Base-by-base conservation (phyloP, 1,140 invertebrate species). In the Procambarus clarkii region DNA sequence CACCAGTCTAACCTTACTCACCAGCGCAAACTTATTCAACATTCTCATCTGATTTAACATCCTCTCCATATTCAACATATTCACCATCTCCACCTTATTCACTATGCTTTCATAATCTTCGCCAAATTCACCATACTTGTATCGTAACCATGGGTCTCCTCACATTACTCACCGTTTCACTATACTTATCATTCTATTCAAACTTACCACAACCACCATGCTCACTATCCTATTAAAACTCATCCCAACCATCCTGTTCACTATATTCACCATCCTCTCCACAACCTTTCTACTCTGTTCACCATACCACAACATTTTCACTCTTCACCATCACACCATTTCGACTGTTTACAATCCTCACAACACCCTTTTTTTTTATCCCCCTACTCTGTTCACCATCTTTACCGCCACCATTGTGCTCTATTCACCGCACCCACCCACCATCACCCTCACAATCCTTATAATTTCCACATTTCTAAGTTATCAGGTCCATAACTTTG, bases 401-500 rank as follows among this genome's bases (percentile, higher is more conserved):
- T 15, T 21, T 15, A 64, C 60, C 60, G 3, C 15, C 54, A 58
- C 7, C 54, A 58, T 13, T 34, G 34, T 54, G 50, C 11, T 11
- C 5, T 21, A 64, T 64, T 21, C 60, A 18, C 60, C 3, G 18
- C 60, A 13, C 60, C 15, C 60, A 64, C 24, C 50, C 80, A 82
- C 48, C 54, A 58, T 48, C n/a, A 82, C 50, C 80, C 54, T 34
- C 50, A 82, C 54, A 15, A 64, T 64, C 4, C 60, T 64, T 15
- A 64, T 82, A 82, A 60, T 54, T 82, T 82, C 45, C 80, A 60
- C 80, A 82, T 82, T 60, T 44, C 58, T 60, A 34, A 64, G n/a
- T 82, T 82, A 82, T 82, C 80, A 60, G 80, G n/a, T 60, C 60
- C 54, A 82, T 82, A 82, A 82, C 60, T 82, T 44, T 60, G 58